Evolutionary conservation across 2,888 invertebrate species (phyloP).

Genomic region (Sepiola atlantica): DNA sequence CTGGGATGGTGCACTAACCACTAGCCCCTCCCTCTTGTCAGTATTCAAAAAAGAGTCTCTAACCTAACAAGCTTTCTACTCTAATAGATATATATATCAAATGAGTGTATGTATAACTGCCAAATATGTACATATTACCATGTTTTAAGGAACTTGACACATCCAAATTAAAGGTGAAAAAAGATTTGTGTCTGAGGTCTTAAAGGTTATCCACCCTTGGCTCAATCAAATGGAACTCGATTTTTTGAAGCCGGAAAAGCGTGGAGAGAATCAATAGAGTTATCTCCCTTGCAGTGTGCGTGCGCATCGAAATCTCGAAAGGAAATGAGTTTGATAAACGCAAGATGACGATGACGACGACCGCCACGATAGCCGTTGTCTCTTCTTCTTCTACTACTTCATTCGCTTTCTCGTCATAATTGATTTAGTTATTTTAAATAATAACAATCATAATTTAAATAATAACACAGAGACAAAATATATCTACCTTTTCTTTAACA

Average conservation of each 20-base stretch:
- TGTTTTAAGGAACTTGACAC: too few relatives aligned
- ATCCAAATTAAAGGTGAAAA: too few relatives aligned
- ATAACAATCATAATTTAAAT: neutral
- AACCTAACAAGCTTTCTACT: too few relatives aligned
- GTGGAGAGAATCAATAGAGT: slow-evolving; percentile 11
- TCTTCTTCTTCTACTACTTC: neutral
- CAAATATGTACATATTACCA: too few relatives aligned
- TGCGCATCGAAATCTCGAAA: slow-evolving; percentile 24
- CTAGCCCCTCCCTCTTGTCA: too few relatives aligned
- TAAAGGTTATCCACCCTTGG: too few relatives aligned
- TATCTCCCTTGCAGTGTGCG: slow-evolving; percentile 38
- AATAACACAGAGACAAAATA: neutral
- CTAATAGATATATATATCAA: neutral
- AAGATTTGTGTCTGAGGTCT: too few relatives aligned
- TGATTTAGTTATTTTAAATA: neutral
- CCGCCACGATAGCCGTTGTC: slow-evolving; percentile 3
- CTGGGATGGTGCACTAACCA: too few relatives aligned
- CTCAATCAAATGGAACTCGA: neutral
- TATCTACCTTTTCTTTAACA: neutral
- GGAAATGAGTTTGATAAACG: neutral
- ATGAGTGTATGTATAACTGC: too few relatives aligned
- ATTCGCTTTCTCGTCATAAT: neutral
- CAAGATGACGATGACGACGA: slow-evolving; percentile 32
- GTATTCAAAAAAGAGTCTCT: too few relatives aligned
- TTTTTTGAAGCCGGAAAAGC: neutral